These are phyloP conservation scores for Pleuronectes platessa DNA, from an alignment of 2,113 vertebrate genomes.

Conservation along the genomic window DNA sequence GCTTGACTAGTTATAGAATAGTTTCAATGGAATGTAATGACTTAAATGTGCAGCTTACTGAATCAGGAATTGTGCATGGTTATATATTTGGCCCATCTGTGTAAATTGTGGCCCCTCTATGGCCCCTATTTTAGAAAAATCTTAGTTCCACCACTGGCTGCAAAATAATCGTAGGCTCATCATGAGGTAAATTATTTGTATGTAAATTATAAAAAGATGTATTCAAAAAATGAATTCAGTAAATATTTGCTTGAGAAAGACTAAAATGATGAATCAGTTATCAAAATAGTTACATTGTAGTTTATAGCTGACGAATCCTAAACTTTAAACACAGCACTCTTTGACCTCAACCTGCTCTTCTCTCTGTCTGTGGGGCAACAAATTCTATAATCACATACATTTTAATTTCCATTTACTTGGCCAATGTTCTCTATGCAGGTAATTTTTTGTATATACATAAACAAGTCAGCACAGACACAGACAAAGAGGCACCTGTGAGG, in stretches of 20 bases:
- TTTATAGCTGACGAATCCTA: background rate
- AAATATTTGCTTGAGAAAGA: background rate
- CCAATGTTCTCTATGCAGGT: background rate
- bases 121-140: no score
- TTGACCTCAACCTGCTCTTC: background rate
- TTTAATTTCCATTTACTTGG: background rate
- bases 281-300: no score
- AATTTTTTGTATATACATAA: background rate
- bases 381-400: background rate
- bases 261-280: background rate
- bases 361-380: background rate
- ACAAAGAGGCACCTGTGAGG: conserved; percentile 82
- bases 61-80: no score
- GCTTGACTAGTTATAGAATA: no score
- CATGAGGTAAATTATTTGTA: no score
- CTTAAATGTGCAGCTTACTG: no score
- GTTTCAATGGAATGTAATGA: no score
- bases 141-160: no score
- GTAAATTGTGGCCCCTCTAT: no score
- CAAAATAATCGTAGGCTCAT: no score
- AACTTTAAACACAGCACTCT: background rate
- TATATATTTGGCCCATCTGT: no score
- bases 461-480: background rate
- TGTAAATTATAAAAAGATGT: no score
- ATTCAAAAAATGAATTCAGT: background rate